Evolutionary conservation across 2,113 vertebrate species (phyloP), one percentile per base, ranked within the genome.

Genomic region (Theristicus caerulescens): DNA sequence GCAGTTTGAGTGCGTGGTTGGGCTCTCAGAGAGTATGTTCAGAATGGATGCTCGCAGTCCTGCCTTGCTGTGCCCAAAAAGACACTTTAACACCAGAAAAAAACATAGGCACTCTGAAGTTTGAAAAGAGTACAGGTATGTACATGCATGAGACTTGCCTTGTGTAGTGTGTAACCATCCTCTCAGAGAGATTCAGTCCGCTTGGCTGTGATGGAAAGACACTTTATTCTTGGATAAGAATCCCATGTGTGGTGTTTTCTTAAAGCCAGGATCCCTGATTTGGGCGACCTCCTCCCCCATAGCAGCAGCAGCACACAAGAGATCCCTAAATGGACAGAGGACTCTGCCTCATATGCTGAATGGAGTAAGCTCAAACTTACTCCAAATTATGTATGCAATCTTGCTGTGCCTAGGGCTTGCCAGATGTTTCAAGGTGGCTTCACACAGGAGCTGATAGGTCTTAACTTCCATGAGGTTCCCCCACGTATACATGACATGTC

Each of bases 211-310:
- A 32, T 49, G 24, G 40, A 55, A 89, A 70, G 61, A 31, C 17
- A 25, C 36, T 64, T 83, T n/a, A 11, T 66, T 62, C 59, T 38
- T 61, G 38, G 52, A 10, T 44, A 20, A 42, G 24, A 49, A 38
- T 89, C 29, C 42, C 34, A 13, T 2, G 44, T 38, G 36, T 8
- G 9, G 13, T 51, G 55, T 62, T 31, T 4, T 74, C 24, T 29
- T 42, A 62, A 49, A 62, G 36, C 40, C 0, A 0, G 10, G 9
- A 6, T 77, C 34, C 34, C 51, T 2, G 1, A 2, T 42, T 47
- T 36, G 57, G 49, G 51, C 1, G 11, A 59, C 38, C 16, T 44
- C 4, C 13, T 61, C 58, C n/a, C 12, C 29, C 13, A 2, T 16
- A 47, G 2, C 38, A 83, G 27, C 61, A 73, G 24, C 49, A 80